phyloP scores from a whole-genome alignment of 2,113 vertebrate species.

The Saimiri boliviensis region DNA sequence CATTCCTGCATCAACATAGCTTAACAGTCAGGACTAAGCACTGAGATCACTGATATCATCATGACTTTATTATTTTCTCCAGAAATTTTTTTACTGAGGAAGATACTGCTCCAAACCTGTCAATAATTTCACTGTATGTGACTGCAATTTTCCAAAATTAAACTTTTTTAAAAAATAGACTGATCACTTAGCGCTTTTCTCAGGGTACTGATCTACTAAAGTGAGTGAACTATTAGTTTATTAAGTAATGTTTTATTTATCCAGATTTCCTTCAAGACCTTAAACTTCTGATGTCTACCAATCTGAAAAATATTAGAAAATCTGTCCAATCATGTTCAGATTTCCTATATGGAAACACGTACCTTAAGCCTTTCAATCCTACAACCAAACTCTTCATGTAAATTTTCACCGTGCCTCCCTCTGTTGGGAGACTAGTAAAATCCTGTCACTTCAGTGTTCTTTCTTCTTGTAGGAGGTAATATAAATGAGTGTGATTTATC shows the following conservation, averaged over 20 bases:
- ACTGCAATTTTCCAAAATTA: background rate
- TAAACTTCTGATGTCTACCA: background rate
- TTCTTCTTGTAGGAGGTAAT: background rate
- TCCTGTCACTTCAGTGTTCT: background rate
- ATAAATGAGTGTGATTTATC: background rate
- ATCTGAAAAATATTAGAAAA: background rate
- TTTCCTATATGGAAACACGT: background rate
- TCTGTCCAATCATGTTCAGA: background rate
- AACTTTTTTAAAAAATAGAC: background rate
- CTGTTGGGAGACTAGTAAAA: background rate
- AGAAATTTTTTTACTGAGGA: background rate
- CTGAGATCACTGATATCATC: background rate
- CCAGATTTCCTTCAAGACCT: background rate
- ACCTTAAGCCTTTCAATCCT: background rate
- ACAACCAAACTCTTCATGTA: background rate
- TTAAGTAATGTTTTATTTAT: background rate
- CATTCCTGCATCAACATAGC: background rate
- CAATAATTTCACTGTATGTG: background rate
- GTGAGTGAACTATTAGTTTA: background rate
- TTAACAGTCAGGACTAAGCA: background rate
- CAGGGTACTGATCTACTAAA: background rate
- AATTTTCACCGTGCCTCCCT: background rate
- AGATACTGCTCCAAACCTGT: background rate
- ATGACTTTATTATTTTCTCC: background rate
- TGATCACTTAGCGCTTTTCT: background rate